Evolutionary conservation across 2,113 vertebrate species (phyloP), one percentile per base, ranked within the genome.

Genomic region (Calcarius ornatus): DNA sequence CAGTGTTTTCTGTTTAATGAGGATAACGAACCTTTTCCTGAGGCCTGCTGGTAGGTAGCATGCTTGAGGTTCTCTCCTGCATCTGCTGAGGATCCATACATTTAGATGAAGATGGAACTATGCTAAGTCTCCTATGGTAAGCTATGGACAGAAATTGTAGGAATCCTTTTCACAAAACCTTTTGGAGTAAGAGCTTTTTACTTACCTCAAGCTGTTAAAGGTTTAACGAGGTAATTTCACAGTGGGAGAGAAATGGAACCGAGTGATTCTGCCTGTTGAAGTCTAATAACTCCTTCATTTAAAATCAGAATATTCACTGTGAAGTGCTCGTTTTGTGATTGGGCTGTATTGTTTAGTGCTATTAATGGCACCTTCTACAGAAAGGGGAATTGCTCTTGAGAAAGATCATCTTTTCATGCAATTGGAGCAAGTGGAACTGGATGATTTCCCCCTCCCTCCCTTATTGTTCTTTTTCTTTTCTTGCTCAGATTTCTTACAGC

Each of bases 171-270:
- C 50, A 42, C 43, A 86, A 71, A 95, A 66, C 51, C 66, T 88
- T 45, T 40, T 82, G 71, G 65, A 82, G 48, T 86, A 88, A 90
- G 86, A 85, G 94, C 82, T 84, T 96, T 95, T 95, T 90, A 75
- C 95, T 94, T 93, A 95, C 88, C 76, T 93, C 90, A 88, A 75
- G 86, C 93, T 83, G 89, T 96, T 97, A 85, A 92, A 82, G 88
- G 79, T 95, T 97, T 94, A 96, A 94, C 89, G 86, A 95, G 81
- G 88, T 90, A 80, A 95, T 97, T 97, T 97, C 91, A 68, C 88
- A 88, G 85, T 38, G 31, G 81, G 92, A 95, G 66, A 80, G 81
- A 94, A 97, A 86, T 89, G 86, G 95, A 94, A 71, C 77, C 59
- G 65, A 88, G 89, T 82, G 86, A 95, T 89, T 95, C 38, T 94